These are phyloP conservation scores for Halesus radiatus DNA, from an alignment of 1,140 invertebrate species.

Conservation along the genomic window DNA sequence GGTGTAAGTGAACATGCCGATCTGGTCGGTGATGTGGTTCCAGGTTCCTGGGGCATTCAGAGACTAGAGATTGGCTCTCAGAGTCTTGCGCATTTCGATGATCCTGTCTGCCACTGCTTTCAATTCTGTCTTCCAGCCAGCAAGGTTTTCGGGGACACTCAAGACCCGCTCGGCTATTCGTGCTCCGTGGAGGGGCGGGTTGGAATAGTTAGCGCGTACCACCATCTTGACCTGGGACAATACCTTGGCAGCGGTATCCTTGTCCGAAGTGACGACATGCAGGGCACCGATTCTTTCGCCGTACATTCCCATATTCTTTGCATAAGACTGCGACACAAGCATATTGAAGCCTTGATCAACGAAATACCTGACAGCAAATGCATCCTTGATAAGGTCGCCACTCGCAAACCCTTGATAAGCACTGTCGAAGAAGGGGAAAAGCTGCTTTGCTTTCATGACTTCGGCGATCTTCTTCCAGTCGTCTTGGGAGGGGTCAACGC, in stretches of 20 bases:
- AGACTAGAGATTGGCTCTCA: not conserved
- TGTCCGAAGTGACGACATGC: slow-evolving; percentile 81
- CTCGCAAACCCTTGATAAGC: no score
- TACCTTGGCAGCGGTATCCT: slow-evolving; percentile 73
- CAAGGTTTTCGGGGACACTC: slow-evolving; percentile 80
- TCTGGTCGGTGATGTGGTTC: slow-evolving; percentile 96
- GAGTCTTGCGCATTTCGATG: not conserved
- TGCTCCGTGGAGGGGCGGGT: slow-evolving; percentile 90
- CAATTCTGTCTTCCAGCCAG: slow-evolving; percentile 79
- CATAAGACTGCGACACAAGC: no score
- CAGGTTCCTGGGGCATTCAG: slow-evolving; percentile 93
- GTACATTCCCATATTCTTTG: no score
- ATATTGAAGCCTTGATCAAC: no score
- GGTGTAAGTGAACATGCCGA: slow-evolving; percentile 98
- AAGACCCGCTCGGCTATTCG: slow-evolving; percentile 92
- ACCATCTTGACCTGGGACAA: slow-evolving; percentile 92
- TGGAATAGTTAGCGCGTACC: slow-evolving; percentile 89
- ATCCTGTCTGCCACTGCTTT: not conserved
- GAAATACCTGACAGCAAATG: no score
- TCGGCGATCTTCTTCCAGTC: no score
- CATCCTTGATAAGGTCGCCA: no score
- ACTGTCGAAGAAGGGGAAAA: no score
- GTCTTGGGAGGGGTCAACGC: no score
- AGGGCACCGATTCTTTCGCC: slow-evolving; percentile 96
- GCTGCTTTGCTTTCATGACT: no score